These are phyloP conservation scores for Vultur gryphus DNA, from an alignment of 2,797 vertebrate species.

Conservation along the genomic window DNA sequence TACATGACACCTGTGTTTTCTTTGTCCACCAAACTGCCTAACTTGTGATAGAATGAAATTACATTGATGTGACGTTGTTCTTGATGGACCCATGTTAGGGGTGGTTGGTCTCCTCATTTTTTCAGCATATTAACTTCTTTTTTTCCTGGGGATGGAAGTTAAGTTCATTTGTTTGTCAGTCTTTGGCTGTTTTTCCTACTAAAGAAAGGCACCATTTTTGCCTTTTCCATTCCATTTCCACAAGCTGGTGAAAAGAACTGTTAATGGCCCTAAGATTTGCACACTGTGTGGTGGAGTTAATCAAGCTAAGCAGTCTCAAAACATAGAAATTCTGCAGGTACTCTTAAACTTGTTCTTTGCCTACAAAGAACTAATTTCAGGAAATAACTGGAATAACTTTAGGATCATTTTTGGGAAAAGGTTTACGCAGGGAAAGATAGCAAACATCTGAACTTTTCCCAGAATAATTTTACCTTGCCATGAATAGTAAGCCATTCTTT, in stretches of 20 bases:
- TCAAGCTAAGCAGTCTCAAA: neutral
- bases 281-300: neutral
- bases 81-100: neutral
- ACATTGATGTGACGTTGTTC: fast-evolving
- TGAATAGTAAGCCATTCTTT: neutral
- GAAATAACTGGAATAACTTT: neutral
- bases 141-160: fast-evolving
- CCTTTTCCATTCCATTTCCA: neutral
- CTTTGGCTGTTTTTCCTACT: neutral
- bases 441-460: neutral
- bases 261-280: neutral
- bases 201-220: fast-evolving
- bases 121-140: neutral
- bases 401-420: neutral
- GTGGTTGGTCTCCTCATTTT: neutral
- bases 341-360: neutral
- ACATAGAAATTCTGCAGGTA: fast-evolving
- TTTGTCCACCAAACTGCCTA: neutral
- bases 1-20: fast-evolving
- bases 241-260: neutral
- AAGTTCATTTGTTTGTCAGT: neutral
- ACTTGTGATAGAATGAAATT: neutral
- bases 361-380: neutral
- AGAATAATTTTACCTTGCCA: neutral
- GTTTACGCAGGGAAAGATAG: neutral